Base-by-base conservation (phyloP, 2,888 invertebrate species). In the Sminthurides aquaticus region DNA sequence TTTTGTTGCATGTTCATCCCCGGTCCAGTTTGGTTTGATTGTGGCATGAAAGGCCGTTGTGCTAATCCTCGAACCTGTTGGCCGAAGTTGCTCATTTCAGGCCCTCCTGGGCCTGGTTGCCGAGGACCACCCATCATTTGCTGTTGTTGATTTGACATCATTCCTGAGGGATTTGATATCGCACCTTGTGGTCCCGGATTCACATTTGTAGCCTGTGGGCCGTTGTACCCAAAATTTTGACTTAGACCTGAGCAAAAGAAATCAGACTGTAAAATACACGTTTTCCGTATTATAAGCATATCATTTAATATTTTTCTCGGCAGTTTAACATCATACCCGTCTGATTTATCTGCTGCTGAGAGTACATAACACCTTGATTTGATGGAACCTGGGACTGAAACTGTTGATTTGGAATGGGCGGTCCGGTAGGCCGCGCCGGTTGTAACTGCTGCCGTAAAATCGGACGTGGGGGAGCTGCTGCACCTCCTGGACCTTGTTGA, bases 71-170 rank as follows among this genome's bases (percentile, higher is more conserved):
- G 69, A 15, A 58, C 67, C 20, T 66, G 66, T 11, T 65, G 64
- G 11, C 28, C 25, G 26, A 56, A 57, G 34, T 43, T 48, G 26
- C n/a, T 27, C 65, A 54, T 62, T 57, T 71, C 67, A 67, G 70
- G 48, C 59, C 68, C 66, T 43, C 69, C 29, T 55, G 66, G 72
- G 49, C 71, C 73, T 52, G 72, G 76, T 29, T 67, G 74, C 56
- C 84, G 84, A 70, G 84, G 84, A 73, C 84, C 84, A 58, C 81
- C 81, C 82, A 84, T 83, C 82, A 85, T 84, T 71, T 84, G 84
- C 79, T 84, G 79, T 55, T 82, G 71, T 52, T 73, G 73, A 8
- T 63, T 66, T 18, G 64, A 65, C 61, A 67, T 67, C 62, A 71
- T 66, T 29, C 67, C 71, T 5, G 65, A 62, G 57, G 60, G 49